phyloP scores from a whole-genome alignment of 2,797 vertebrate genomes.

The Miichthys miiuy region DNA sequence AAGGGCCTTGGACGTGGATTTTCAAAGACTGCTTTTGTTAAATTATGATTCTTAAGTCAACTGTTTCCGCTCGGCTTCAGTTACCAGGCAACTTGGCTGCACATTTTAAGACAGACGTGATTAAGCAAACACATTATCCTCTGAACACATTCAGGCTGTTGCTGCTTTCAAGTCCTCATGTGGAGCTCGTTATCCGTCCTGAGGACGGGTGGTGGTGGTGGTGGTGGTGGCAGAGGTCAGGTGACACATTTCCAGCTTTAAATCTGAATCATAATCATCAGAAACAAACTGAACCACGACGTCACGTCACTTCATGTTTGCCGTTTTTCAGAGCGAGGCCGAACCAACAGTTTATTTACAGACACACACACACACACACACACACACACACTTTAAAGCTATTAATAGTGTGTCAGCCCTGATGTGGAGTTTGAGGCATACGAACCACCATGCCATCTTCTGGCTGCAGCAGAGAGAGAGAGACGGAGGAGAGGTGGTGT shows the following conservation, averaged over 20 bases:
- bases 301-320: slow-evolving; percentile 40
- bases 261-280: slow-evolving; percentile 53
- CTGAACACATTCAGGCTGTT: slow-evolving; percentile 28
- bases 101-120: slow-evolving; percentile 39
- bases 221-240: slow-evolving; percentile 25
- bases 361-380: slow-evolving; percentile 55
- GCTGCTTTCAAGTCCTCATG: slow-evolving; percentile 36
- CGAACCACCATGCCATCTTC: slow-evolving; percentile 89
- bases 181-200: slow-evolving; percentile 22
- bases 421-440: slow-evolving; percentile 69
- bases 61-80: slow-evolving; percentile 32
- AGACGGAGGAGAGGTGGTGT: neutral
- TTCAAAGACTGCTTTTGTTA: too few species aligned
- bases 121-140: slow-evolving; percentile 41
- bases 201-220: too few species aligned
- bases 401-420: slow-evolving; percentile 79
- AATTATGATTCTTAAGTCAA: too few species aligned
- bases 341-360: slow-evolving; percentile 74
- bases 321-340: slow-evolving; percentile 7
- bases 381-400: slow-evolving; percentile 71
- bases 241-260: slow-evolving; percentile 21
- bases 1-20: too few species aligned
- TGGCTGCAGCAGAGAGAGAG: slow-evolving; percentile 81
- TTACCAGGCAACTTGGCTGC: slow-evolving; percentile 69
- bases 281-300: slow-evolving; percentile 15